phyloP scores from a whole-genome alignment of 2,113 vertebrate species.

The Brachirus orientalis region DNA sequence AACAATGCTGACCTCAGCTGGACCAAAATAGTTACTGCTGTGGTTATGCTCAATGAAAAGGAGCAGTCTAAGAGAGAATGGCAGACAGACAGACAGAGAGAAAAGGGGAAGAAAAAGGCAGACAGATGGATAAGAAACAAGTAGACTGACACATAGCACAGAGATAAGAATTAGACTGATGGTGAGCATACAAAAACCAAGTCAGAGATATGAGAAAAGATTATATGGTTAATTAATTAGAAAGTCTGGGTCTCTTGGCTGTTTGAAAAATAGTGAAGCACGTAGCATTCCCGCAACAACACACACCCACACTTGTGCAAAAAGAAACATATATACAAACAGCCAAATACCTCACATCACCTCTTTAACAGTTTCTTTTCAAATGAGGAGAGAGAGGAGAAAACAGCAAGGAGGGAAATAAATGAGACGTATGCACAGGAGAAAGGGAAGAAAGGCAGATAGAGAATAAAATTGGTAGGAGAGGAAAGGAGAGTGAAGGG shows the following conservation, averaged over 20 bases:
- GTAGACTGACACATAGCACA: slow-evolving; percentile 1
- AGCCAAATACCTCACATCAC: slow-evolving; percentile 26
- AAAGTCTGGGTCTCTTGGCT: slow-evolving; percentile 37
- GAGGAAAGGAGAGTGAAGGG: neutral
- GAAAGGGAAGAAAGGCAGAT: neutral
- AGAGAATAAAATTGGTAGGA: neutral
- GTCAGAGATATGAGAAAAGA: slow-evolving; percentile 49
- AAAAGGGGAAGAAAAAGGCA: neutral
- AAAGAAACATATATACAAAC: slow-evolving; percentile 10
- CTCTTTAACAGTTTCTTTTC: slow-evolving; percentile 37
- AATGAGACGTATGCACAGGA: slow-evolving; percentile 16
- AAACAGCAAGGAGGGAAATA: slow-evolving; percentile 26
- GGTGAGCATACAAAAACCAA: slow-evolving; percentile 33
- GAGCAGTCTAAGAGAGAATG: slow-evolving; percentile 33
- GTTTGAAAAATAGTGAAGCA: slow-evolving; percentile 50
- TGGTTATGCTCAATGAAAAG: slow-evolving; percentile 50
- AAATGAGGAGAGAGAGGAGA: slow-evolving; percentile 18
- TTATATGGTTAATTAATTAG: slow-evolving; percentile 71
- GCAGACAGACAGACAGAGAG: slow-evolving; percentile 19
- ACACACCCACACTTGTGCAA: slow-evolving; percentile 45
- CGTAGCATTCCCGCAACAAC: slow-evolving; percentile 35
- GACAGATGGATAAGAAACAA: slow-evolving; percentile 23
- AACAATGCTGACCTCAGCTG: slow-evolving; percentile 79
- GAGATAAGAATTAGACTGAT: slow-evolving; percentile 30
- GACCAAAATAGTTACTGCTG: slow-evolving; percentile 61